A percentile compares a stretch with the other conserved stretches of the same genome.
phyloP scores from a whole-genome alignment of 2,888 invertebrate genomes.

The Pasiphila rectangulata region DNA sequence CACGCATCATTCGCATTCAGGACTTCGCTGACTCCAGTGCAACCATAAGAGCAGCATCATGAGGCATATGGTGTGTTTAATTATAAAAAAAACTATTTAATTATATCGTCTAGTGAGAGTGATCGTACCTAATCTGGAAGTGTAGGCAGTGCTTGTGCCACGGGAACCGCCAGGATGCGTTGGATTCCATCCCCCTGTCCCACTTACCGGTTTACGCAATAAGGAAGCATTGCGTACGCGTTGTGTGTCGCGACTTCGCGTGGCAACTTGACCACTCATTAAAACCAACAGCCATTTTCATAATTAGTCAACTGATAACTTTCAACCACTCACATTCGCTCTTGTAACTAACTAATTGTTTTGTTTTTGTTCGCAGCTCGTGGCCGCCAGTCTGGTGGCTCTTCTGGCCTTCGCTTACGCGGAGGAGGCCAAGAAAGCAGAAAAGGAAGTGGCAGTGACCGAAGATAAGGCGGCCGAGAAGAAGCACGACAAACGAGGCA shows the following conservation, averaged over 20 bases:
- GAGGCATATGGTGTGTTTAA: constrained; percentile 77
- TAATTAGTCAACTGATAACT: constrained; percentile 52
- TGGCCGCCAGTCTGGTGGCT: constrained; percentile 83
- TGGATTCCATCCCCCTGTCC: constrained; percentile 44
- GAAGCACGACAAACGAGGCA: constrained; percentile 88
- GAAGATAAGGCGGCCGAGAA: constrained; percentile 82
- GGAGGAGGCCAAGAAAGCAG: constrained; percentile 80
- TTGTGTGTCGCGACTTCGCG: constrained; percentile 44
- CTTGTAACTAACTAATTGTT: constrained; percentile 34
- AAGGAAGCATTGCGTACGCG: constrained; percentile 56
- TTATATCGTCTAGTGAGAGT: constrained; percentile 45
- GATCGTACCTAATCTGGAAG: constrained; percentile 42
- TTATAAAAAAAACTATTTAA: constrained; percentile 14
- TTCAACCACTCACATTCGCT: constrained; percentile 45
- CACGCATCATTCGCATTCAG: constrained; percentile 81
- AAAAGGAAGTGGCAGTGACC: constrained; percentile 80
- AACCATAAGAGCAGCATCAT: constrained; percentile 77
- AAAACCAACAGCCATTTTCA: constrained; percentile 42
- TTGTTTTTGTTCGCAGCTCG: constrained; percentile 65
- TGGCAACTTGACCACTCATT: constrained; percentile 49
- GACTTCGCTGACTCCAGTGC: constrained; percentile 79
- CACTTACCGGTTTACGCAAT: constrained; percentile 51
- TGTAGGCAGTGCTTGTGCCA: constrained; percentile 28
- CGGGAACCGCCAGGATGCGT: constrained; percentile 18
- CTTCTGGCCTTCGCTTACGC: constrained; percentile 81